These are phyloP conservation scores for Streblospio benedicti DNA, from an alignment of 1,140 invertebrate species.

Conservation along the genomic window DNA sequence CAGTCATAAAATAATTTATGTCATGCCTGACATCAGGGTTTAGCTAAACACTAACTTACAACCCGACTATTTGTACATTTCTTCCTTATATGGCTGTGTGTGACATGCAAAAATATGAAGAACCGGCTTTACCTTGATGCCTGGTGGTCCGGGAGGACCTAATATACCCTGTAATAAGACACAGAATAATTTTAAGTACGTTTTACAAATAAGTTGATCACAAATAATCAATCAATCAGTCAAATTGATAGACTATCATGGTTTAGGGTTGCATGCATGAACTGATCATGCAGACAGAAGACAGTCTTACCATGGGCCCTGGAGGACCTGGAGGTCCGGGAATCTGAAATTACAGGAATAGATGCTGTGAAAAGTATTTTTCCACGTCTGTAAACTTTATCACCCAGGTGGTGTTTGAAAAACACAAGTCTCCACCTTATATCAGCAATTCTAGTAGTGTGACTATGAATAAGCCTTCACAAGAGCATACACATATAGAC, in stretches of 20 bases:
- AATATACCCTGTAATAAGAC: not conserved
- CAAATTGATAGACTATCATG: too few relatives aligned
- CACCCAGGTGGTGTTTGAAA: too few relatives aligned
- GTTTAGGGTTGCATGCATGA: too few relatives aligned
- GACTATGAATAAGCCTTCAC: not conserved
- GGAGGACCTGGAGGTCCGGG: not conserved
- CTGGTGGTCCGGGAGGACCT: constrained; percentile 3
- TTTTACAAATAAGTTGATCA: too few relatives aligned
- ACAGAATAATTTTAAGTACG: too few relatives aligned
- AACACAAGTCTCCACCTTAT: not conserved
- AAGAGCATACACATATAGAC: not conserved
- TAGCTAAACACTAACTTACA: too few relatives aligned
- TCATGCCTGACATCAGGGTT: too few relatives aligned
- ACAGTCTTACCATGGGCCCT: not conserved
- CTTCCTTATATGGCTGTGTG: too few relatives aligned
- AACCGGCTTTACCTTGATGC: constrained; percentile 2
- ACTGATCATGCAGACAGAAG: not conserved
- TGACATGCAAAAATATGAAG: too few relatives aligned
- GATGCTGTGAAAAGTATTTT: not conserved
- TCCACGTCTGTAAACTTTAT: not conserved
- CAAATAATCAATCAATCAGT: too few relatives aligned
- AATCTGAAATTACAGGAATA: not conserved
- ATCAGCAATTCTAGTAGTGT: not conserved
- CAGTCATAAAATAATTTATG: too few relatives aligned
- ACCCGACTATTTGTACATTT: too few relatives aligned